Evolutionary conservation across 2,797 vertebrate genomes (phyloP).

Genomic region (Sarcophilus harrisii): DNA sequence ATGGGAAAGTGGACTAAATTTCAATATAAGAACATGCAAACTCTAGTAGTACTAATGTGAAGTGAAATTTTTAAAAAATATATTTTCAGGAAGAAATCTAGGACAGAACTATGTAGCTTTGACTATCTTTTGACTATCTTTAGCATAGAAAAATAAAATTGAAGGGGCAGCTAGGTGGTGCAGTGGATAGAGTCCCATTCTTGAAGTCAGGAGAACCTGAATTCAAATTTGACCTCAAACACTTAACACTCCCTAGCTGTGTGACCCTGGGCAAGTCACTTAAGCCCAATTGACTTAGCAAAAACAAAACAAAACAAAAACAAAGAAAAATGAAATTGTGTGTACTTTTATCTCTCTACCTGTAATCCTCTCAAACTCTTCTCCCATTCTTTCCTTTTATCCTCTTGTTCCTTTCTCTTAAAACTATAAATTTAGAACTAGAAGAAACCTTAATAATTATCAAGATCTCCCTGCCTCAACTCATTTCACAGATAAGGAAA

Average conservation of each 20-base stretch:
- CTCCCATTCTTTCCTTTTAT: neutral
- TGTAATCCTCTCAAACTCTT: neutral
- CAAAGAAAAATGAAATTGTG: too few species aligned
- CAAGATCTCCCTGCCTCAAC: neutral
- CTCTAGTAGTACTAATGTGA: neutral
- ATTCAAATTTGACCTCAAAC: too few species aligned
- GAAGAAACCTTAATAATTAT: neutral
- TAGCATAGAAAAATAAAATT: neutral
- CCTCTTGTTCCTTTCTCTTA: neutral
- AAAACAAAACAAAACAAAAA: too few species aligned
- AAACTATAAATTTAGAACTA: neutral
- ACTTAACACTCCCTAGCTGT: too few species aligned
- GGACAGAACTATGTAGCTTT: rapidly evolving
- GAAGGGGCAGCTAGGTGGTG: neutral
- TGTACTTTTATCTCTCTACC: neutral
- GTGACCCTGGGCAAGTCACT: too few species aligned
- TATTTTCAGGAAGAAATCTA: neutral
- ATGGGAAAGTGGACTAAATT: neutral
- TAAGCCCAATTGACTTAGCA: too few species aligned
- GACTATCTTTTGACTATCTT: neutral
- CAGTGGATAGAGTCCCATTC: too few species aligned
- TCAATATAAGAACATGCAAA: neutral
- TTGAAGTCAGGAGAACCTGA: too few species aligned
- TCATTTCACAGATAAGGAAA: neutral
- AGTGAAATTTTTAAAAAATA: neutral